These are phyloP conservation scores for Chrysolina oricalcia DNA, from an alignment of 2,888 invertebrate genomes.

Conservation along the genomic window DNA sequence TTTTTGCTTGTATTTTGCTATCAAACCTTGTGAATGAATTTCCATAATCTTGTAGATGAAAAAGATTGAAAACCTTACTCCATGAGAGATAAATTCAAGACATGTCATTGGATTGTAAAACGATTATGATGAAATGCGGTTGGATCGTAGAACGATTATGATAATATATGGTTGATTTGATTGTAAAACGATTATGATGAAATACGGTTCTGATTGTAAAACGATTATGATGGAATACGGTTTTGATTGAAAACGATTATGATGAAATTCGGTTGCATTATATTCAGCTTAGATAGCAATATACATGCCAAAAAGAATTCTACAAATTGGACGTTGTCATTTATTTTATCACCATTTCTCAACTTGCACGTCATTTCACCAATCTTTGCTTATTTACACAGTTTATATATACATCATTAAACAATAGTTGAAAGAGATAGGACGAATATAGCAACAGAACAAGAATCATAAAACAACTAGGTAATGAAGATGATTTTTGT, in stretches of 20 bases:
- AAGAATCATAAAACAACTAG: conserved; percentile 12
- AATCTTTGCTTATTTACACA: conserved; percentile 50
- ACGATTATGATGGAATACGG: too few species aligned
- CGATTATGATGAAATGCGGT: too few species aligned
- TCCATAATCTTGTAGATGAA: too few species aligned
- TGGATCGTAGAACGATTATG: too few species aligned
- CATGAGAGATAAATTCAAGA: too few species aligned
- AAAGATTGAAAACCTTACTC: too few species aligned
- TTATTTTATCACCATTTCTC: conserved; percentile 31
- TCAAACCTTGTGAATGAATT: not conserved
- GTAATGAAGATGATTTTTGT: conserved; percentile 15
- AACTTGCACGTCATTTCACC: conserved; percentile 20
- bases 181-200: too few species aligned
- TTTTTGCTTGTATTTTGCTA: not conserved
- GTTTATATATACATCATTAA: conserved; percentile 51
- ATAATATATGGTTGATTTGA: not conserved
- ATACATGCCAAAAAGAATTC: conserved; percentile 4
- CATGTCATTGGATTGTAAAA: too few species aligned
- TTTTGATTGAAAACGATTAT: too few species aligned
- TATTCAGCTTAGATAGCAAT: not conserved
- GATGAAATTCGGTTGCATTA: too few species aligned
- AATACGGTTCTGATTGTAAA: too few species aligned
- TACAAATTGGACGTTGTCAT: conserved; percentile 38
- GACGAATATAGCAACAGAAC: conserved; percentile 29
- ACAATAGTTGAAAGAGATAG: conserved; percentile 29